Evolutionary conservation across 2,797 vertebrate species (phyloP).

Genomic region (Mus minutoides): DNA sequence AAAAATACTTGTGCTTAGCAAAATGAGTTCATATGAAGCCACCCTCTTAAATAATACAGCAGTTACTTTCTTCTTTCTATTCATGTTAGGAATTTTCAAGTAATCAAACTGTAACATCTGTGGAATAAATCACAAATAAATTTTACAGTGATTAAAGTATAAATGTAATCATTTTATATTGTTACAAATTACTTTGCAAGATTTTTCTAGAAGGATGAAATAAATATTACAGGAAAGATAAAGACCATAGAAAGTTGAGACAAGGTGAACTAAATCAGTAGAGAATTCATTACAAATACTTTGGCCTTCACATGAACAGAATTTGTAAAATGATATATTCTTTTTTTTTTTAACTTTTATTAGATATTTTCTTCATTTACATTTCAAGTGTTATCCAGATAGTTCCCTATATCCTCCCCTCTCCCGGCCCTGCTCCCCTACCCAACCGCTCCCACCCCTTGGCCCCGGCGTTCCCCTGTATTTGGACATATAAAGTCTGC

Average conservation of each 20-base stretch:
- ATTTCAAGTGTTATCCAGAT: no score
- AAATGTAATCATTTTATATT: background rate
- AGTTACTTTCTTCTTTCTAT: background rate
- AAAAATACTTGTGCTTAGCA: background rate
- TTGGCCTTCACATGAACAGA: constrained; percentile 48
- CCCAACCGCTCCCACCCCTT: no score
- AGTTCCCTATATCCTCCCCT: no score
- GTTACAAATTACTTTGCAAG: background rate
- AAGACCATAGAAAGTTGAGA: background rate
- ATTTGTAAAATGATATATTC: constrained; percentile 56
- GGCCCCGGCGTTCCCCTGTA: no score
- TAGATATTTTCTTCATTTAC: no score
- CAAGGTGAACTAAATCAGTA: background rate
- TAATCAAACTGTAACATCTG: constrained; percentile 42
- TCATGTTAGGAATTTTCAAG: constrained; percentile 47
- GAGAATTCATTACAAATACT: constrained; percentile 43
- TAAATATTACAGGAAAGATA: background rate
- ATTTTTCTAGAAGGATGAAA: constrained; percentile 4
- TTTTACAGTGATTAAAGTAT: constrained; percentile 50
- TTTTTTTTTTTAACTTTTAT: no score
- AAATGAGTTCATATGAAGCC: background rate
- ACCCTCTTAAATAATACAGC: background rate
- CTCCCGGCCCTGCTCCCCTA: no score
- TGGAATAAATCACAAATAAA: constrained; percentile 63
- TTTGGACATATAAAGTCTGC: no score